Evolutionary conservation across 2,797 vertebrate genomes (phyloP).

Genomic region (Caiman crocodilus): DNA sequence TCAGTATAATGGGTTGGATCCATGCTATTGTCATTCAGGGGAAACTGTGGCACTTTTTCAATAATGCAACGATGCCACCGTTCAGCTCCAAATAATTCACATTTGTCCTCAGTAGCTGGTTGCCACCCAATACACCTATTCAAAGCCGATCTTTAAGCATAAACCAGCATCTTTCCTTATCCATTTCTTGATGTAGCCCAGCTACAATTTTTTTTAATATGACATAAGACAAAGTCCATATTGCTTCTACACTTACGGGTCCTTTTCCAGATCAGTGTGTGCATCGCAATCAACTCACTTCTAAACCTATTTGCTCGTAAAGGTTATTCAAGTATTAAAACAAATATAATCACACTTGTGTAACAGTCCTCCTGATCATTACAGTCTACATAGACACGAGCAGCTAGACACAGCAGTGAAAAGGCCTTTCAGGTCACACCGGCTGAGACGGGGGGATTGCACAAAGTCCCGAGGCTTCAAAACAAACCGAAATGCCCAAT

Average conservation of each 20-base stretch:
- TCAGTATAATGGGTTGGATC: not conserved
- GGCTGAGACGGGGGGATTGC: not conserved
- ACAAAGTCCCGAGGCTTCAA: not conserved
- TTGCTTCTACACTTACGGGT: not conserved
- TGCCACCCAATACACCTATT: not conserved
- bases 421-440: not conserved
- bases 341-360: not conserved
- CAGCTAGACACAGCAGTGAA: not conserved
- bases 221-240: conserved; percentile 11
- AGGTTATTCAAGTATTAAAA: not conserved
- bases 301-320: not conserved
- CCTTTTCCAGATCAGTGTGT: not conserved
- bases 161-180: not conserved
- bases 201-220: not conserved
- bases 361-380: not conserved
- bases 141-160: not conserved
- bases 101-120: not conserved
- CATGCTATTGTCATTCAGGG: not conserved
- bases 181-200: not conserved
- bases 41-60: not conserved
- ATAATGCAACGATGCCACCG: not conserved
- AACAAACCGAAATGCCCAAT: not conserved
- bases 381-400: not conserved
- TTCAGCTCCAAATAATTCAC: not conserved
- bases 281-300: not conserved